Evolutionary conservation across 1,140 invertebrate genomes (phyloP).

Genomic region (Drosophila saltans): DNA sequence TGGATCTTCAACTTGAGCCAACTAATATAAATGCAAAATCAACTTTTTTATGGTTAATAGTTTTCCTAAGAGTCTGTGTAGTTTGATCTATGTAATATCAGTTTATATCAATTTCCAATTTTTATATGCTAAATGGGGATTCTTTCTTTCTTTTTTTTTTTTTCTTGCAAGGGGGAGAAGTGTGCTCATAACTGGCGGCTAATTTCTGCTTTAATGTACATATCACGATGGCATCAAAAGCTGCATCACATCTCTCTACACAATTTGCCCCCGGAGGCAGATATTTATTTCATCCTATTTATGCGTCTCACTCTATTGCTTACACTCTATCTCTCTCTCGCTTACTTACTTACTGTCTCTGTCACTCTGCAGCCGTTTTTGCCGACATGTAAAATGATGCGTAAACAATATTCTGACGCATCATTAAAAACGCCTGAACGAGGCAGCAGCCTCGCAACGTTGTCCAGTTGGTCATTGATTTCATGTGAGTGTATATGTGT

Average conservation of each 20-base stretch:
- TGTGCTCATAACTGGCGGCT: conserved; percentile 43
- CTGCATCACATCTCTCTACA: conserved; percentile 40
- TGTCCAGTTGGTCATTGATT: conserved; percentile 56
- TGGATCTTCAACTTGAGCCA: too few species aligned
- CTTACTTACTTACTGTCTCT: background rate
- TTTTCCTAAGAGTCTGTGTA: background rate
- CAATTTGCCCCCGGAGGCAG: conserved; percentile 16
- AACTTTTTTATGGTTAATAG: too few species aligned
- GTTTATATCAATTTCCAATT: too few species aligned
- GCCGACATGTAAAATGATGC: conserved; percentile 81
- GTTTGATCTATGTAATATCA: background rate
- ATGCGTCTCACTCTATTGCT: background rate
- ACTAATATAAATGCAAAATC: too few species aligned
- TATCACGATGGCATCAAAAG: conserved; percentile 60
- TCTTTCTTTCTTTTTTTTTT: background rate
- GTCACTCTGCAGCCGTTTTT: conserved; percentile 46
- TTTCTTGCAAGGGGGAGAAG: background rate
- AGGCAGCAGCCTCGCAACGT: conserved; percentile 38
- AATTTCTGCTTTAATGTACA: conserved; percentile 74
- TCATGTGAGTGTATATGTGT: conserved; percentile 1
- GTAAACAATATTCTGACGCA: conserved; percentile 82
- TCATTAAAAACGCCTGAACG: conserved; percentile 79
- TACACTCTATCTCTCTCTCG: background rate
- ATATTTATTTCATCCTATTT: conserved; percentile 38
- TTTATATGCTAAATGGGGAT: background rate